phyloP scores from a whole-genome alignment of 2,888 invertebrate species.

The Volucella zonaria region DNA sequence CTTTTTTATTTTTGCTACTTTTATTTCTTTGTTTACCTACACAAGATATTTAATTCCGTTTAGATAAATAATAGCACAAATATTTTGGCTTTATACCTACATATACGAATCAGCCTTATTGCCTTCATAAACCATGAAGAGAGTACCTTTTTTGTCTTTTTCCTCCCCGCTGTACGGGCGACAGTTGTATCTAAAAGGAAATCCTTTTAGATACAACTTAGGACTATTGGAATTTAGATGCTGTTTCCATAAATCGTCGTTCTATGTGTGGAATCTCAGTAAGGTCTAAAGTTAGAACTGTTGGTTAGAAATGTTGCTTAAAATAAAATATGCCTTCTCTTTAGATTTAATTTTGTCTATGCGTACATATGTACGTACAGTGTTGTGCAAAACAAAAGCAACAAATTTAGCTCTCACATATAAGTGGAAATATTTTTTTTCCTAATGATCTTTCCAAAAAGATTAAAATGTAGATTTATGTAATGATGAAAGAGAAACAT shows the following conservation, averaged over 20 bases:
- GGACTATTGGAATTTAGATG: conserved; percentile 59
- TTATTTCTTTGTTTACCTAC: conserved; percentile 38
- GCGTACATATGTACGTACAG: no score
- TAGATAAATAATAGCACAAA: conserved; percentile 68
- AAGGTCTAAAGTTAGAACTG: conserved; percentile 54
- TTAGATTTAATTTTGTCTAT: no score
- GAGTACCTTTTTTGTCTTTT: conserved; percentile 26
- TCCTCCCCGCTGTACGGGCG: conserved; percentile 15
- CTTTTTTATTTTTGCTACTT: conserved; percentile 14
- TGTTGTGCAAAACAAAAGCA: no score
- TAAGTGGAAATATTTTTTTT: no score
- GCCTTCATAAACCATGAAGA: neutral
- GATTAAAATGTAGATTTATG: no score
- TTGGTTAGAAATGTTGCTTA: conserved; percentile 56
- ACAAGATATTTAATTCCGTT: conserved; percentile 71
- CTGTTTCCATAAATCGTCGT: conserved; percentile 61
- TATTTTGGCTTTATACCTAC: conserved; percentile 54
- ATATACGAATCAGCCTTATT: conserved; percentile 29
- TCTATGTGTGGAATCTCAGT: conserved; percentile 14
- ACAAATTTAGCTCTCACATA: no score
- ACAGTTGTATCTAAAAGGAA: conserved; percentile 54
- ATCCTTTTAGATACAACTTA: conserved; percentile 52
- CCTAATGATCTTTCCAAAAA: no score
- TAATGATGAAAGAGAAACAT: no score
- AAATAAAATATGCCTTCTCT: neutral